These are phyloP conservation scores for Cairina moschata DNA, from an alignment of 2,113 vertebrate genomes.

Conservation along the genomic window DNA sequence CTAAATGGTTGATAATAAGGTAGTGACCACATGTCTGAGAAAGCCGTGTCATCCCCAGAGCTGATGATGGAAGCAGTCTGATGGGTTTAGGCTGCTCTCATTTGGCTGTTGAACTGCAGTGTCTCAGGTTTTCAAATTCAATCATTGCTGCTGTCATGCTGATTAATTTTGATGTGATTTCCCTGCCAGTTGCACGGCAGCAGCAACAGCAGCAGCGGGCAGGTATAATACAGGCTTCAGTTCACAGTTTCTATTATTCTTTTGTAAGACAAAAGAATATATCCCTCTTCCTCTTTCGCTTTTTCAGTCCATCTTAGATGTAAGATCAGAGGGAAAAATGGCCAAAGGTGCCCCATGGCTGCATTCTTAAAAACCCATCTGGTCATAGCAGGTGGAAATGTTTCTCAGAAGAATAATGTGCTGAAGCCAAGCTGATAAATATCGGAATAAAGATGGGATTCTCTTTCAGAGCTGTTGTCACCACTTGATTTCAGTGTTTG, in stretches of 20 bases:
- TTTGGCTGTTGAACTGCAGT: slow-evolving; percentile 30
- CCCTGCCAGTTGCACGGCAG: not conserved
- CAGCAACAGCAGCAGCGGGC: not conserved
- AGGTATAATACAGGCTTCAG: not conserved
- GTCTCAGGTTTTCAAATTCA: slow-evolving; percentile 49
- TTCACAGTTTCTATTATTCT: not conserved
- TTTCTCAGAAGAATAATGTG: not conserved
- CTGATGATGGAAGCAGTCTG: not conserved
- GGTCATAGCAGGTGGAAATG: not conserved
- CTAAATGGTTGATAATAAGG: not conserved
- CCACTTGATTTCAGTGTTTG: not conserved
- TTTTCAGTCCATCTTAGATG: not conserved
- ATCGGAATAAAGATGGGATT: not conserved
- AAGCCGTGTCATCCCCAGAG: not conserved
- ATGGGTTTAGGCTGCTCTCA: slow-evolving; percentile 22
- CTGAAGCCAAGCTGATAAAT: not conserved
- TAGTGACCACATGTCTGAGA: not conserved
- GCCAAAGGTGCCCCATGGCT: not conserved
- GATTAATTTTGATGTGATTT: slow-evolving; percentile 31
- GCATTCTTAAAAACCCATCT: not conserved
- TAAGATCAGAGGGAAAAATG: not conserved
- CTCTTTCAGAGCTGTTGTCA: not conserved
- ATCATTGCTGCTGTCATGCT: slow-evolving; percentile 3
- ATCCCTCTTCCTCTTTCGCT: not conserved
- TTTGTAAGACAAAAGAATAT: not conserved